Evolutionary conservation across 2,797 vertebrate genomes (phyloP), one percentile per base, ranked within the genome.

Genomic region (Agapornis canus): DNA sequence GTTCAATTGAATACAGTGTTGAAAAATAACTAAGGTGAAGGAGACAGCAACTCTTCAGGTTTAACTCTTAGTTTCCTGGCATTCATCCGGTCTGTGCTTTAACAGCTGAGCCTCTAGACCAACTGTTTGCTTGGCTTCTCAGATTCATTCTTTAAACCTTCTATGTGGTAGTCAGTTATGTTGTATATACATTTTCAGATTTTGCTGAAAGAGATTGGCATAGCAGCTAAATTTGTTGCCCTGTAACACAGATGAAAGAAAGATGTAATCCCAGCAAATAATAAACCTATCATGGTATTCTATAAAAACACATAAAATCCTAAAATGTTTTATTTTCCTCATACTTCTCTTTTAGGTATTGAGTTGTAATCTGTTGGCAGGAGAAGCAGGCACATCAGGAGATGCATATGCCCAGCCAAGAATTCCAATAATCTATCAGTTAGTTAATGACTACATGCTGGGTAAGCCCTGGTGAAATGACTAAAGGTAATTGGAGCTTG

Each of bases 71-170:
- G 43, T 90, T 95, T n/a, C 11, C 70, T 90, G 93, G 80, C 68
- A 32, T 75, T 88, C 42, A 49, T 83, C 65, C 88, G 92, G 39
- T 61, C 80, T 48, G 40, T 79, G 73, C 42, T 70, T 51, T 76
- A 89, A 90, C 94, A 96, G 91, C 95, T 97, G 94, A 96, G 49
- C 39, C 59, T 92, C n/a, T 88, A 90, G 76, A 82, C 70, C 90
- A 92, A 10, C 73, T 96, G 72, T 83, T 75, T 51, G n/a, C 70
- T 75, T 65, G 59, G 37, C 40, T 71, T 92, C 84, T 92, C 70
- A 72, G 31, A 63, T 95, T 96, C 71, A 66, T 81, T 81, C 79
- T 91, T 76, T 94, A 79, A 95, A 89, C 70, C 29, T 89, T 65
- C 63, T 73, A 35, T 59, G 45, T 51, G 64, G 35, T 75, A 85